Percentiles rank a stretch among this genome's conserved stretches.
Evolutionary conservation across 2,113 vertebrate genomes (phyloP).

Genomic region (Crotalus viridis): DNA sequence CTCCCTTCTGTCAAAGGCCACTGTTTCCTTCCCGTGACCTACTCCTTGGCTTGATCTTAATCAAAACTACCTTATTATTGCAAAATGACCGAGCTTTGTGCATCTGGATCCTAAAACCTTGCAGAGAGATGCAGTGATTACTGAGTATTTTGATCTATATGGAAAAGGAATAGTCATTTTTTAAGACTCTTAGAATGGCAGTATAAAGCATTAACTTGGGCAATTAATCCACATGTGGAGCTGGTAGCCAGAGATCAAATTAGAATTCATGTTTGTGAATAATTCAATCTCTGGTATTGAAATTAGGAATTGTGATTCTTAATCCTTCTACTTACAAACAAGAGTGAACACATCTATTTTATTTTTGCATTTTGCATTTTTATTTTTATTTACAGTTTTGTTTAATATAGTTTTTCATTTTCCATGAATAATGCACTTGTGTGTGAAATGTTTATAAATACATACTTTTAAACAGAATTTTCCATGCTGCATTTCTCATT

Average conservation of each 20-base stretch:
- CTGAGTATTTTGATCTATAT: background rate
- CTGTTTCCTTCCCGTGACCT: slow-evolving; percentile 64
- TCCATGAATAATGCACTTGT: background rate
- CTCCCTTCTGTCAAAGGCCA: slow-evolving; percentile 76
- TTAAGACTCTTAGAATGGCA: background rate
- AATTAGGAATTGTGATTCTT: background rate
- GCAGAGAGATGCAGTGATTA: background rate
- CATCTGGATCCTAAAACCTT: background rate
- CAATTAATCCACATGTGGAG: background rate
- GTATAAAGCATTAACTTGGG: background rate
- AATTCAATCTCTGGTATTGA: background rate
- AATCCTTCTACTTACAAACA: background rate
- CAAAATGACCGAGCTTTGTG: slow-evolving; percentile 3
- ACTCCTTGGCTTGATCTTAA: slow-evolving; percentile 57
- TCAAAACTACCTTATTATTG: slow-evolving; percentile 53
- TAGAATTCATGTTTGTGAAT: background rate
- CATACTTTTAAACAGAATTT: background rate
- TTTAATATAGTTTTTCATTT: background rate
- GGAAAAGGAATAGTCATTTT: background rate
- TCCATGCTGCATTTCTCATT: background rate
- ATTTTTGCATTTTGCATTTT: background rate
- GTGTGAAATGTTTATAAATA: background rate
- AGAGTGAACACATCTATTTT: background rate
- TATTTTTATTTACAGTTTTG: background rate
- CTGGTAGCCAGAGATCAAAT: too few relatives aligned